These are phyloP conservation scores for Lepus timidus DNA, from an alignment of 2,113 vertebrate genomes.

Conservation along the genomic window DNA sequence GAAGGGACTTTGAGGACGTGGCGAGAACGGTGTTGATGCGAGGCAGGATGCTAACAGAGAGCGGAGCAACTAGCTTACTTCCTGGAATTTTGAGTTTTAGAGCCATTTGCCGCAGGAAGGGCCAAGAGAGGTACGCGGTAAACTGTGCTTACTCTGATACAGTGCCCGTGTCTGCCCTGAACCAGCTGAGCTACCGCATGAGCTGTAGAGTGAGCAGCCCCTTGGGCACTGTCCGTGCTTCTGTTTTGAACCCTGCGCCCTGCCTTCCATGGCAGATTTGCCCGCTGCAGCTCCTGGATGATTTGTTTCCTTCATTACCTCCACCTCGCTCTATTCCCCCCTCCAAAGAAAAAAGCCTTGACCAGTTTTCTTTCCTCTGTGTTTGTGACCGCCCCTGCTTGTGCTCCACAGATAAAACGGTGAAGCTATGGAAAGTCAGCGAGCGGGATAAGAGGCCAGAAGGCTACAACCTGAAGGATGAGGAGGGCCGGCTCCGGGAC, in stretches of 20 bases:
- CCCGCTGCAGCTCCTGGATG: fast-evolving
- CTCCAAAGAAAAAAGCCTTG: background rate
- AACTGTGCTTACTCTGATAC: background rate
- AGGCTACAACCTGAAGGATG: slow-evolving; percentile 99
- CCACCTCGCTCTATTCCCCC: background rate
- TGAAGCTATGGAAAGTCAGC: slow-evolving; percentile 99
- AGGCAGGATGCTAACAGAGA: background rate
- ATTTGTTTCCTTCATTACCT: too few species aligned
- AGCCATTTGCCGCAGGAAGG: background rate
- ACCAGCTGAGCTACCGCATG: background rate
- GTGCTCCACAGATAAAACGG: slow-evolving; percentile 94
- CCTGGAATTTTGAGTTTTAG: background rate
- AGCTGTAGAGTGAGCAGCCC: background rate
- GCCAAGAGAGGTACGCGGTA: background rate
- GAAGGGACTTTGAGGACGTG: background rate
- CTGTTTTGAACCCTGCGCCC: background rate
- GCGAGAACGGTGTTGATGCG: background rate
- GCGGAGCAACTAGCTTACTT: background rate
- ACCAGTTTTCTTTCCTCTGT: background rate
- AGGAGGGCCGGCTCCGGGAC: slow-evolving; percentile 96
- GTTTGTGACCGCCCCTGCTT: background rate
- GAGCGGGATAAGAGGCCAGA: slow-evolving; percentile 98
- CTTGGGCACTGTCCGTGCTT: background rate
- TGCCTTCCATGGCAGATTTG: background rate
- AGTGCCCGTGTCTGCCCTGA: background rate